These are phyloP conservation scores for Platyscelio sp. DNA, from an alignment of 2,888 invertebrate genomes.

Conservation along the genomic window DNA sequence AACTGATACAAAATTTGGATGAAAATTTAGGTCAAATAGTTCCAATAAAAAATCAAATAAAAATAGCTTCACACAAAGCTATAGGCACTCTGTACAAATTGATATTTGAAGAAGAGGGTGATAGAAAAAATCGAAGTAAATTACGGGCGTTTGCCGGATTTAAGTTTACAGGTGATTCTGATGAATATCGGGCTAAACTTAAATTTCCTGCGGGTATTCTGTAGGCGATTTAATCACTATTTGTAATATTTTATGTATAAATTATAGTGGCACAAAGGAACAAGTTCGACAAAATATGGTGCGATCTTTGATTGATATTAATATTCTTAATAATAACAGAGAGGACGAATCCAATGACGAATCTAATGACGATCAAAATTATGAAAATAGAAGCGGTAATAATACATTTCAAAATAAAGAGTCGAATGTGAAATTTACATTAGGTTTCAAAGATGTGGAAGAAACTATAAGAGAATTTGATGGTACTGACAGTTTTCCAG, in stretches of 20 bases:
- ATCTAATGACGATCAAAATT: no score
- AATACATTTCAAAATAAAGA: no score
- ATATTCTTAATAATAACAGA: neutral
- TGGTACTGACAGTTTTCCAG: no score
- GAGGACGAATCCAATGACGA: no score
- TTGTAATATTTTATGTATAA: constrained; percentile 1
- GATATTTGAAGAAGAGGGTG: constrained; percentile 6
- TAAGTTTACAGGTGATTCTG: neutral
- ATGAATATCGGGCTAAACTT: neutral
- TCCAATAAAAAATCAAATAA: no score
- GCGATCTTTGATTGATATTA: neutral
- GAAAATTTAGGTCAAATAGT: no score
- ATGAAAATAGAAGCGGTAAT: no score
- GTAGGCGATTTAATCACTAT: constrained; percentile 3
- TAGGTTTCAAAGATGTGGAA: no score
- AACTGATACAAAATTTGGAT: no score
- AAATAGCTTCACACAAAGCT: no score
- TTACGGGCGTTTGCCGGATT: neutral
- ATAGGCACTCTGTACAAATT: neutral
- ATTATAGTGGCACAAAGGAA: neutral
- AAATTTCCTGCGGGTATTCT: neutral
- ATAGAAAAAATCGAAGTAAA: constrained; percentile 4
- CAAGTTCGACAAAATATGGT: neutral
- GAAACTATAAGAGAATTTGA: no score
- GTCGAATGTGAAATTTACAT: no score